Evolutionary conservation across 92 coral and sea anemone species (phyloP), one percentile per base, ranked within the genome.

Genomic region (Phenganax stokvisi): DNA sequence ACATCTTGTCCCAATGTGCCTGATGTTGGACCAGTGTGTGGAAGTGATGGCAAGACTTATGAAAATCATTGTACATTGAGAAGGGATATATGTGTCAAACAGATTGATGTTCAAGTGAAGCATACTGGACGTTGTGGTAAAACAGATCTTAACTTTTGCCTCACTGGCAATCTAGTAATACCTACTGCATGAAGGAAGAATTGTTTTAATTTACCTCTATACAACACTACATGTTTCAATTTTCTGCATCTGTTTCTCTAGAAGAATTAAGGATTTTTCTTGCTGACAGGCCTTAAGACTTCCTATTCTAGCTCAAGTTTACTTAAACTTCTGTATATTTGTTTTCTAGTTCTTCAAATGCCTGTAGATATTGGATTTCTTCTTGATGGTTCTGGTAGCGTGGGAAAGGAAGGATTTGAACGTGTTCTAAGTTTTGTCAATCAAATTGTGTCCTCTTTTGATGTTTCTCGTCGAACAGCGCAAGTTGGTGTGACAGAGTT

Each of bases 341-440:
- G 11, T 37, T 51, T 53, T 52, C 20, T 54, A 79, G 83, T 51
- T 30, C n/a, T 68, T 79, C 72, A 68, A 17, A 72, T 83, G 47
- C 63, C 84, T 28, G 85, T 89, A 20, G 97, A 89, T 64, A 90
- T 91, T 52, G 83, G 90, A 52, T 91, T 91, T 82, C 81, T 89
- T 10, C 69, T 91, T 9, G 97, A 91, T 75, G 80, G 91, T 3
- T 89, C 92, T 7, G 88, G 82, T 54, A 63, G 81, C 12, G 93
- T 91, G 17, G 91, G 92, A 2, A 62, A 59, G 60, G 10, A 62
- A 31, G 87, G 85, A 17, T 81, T 89, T 80, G 85, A 75, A 80
- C 85, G 87, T 59, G 85, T 85, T 63, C 81, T 85, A 68, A 88
- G 86, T 74, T 91, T 91, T 65, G 93, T 89, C 58, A 83, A 84